Percentiles rank a stretch among this genome's conserved stretches.
Conservation (phyloP, 2,113 vertebrate genomes). For the Gambusia affinis region DNA sequence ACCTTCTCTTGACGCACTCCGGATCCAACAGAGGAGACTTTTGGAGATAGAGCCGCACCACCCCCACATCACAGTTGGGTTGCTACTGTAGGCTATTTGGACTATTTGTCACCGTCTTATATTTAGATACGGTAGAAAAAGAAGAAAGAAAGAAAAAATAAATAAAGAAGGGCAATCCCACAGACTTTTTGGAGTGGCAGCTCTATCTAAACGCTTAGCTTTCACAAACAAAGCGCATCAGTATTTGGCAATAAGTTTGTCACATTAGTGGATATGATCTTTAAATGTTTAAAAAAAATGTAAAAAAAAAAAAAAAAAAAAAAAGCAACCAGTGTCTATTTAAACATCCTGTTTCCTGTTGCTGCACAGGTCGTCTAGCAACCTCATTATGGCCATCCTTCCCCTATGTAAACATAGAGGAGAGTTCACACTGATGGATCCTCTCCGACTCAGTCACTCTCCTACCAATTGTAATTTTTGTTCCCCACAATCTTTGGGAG, state of each 20-base stretch:
- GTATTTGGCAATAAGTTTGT: neutral
- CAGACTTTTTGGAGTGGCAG: conserved; percentile 34
- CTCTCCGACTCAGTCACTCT: neutral
- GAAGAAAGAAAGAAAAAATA: neutral
- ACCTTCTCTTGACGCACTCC: conserved; percentile 55
- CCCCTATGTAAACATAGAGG: conserved; percentile 62
- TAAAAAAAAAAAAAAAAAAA: conserved; percentile 14
- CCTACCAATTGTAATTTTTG: neutral
- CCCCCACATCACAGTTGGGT: conserved; percentile 77
- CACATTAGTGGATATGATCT: conserved; percentile 20
- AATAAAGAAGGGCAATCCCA: conserved; percentile 63
- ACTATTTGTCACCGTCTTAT: conserved; percentile 72
- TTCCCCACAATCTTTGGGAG: neutral
- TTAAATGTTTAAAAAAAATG: conserved; percentile 26
- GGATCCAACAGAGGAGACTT: conserved; percentile 60
- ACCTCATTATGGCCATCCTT: conserved; percentile 59
- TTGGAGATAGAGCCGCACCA: conserved; percentile 85
- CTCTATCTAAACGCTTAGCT: neutral
- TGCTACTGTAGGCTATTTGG: conserved; percentile 69
- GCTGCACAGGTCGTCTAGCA: conserved; percentile 80
- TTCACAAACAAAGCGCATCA: neutral
- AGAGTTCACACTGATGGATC: neutral
- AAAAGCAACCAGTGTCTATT: conserved; percentile 59
- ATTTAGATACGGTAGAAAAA: conserved; percentile 57
- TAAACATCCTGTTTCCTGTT: conserved; percentile 65